Base-by-base conservation (phyloP, 2,797 vertebrate species). In the Anolis apletophallus region DNA sequence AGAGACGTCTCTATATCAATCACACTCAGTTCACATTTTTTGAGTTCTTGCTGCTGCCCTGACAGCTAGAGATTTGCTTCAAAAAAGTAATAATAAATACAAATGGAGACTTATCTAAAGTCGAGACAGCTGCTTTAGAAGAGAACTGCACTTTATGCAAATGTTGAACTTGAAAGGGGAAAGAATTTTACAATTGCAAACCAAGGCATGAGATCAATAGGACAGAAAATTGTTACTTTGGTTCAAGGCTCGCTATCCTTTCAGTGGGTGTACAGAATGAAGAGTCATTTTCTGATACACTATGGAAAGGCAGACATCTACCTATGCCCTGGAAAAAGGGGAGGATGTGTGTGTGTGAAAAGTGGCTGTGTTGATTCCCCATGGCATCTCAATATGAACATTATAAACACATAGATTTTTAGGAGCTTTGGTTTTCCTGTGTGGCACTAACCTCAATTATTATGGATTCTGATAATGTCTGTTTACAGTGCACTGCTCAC, bases 61-160 rank as follows among this genome's bases (percentile, higher is more conserved):
- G 76, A 84, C 75, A 83, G 86, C 86, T 71, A 83, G 73, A 87
- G 54, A 87, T 87, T 84, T 72, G 32, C 68, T 84, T 59, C 17
- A 50, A 78, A 85, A 85, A 74, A 69, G 52, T 16, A 55, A 52
- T 7, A 64, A 69, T 26, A 82, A 55, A 82, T 26, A 76, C 71
- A 87, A 78, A 57, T 59, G 29, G 75, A 73, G 68, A 54, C 81
- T 79, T 46, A 54, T 57, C 57, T 29, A 46, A 73, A 83, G 61
- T 10, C 34, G 61, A 73, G 46, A 87, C 40, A 84, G 81, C 67
- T 14, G 46, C 68, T 83, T 80, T 29, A 64, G 67, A 74, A 76
- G 83, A 79, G 32, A 54, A 57, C 55, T 73, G 32, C 52, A 36
- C 68, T 72, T 71, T 80, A 87, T 87, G 81, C 81, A 84, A 73